phyloP scores from a whole-genome alignment of 2,888 invertebrate genomes.

The Nomada fucata region DNA sequence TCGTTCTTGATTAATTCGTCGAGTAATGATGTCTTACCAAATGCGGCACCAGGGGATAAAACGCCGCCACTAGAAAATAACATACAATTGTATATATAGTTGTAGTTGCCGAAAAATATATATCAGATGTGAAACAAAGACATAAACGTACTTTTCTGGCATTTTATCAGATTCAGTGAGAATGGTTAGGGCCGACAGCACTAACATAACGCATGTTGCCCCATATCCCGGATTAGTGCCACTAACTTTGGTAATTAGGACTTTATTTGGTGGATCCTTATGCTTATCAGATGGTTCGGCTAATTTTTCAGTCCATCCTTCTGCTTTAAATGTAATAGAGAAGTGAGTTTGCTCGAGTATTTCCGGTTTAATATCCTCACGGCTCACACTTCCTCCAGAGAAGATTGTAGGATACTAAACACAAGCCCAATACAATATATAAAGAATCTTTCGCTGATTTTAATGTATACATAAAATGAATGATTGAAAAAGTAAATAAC shows the following conservation, averaged over 20 bases:
- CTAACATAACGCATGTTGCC: conserved; percentile 90
- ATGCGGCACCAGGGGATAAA: conserved; percentile 93
- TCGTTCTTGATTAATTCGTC: conserved; percentile 90
- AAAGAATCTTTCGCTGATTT: neutral
- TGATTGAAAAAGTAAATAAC: conserved; percentile 4
- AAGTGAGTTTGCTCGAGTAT: conserved; percentile 88
- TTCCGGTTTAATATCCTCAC: conserved; percentile 88
- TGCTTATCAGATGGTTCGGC: conserved; percentile 86
- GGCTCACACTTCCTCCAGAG: conserved; percentile 89
- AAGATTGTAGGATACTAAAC: conserved; percentile 89
- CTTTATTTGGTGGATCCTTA: conserved; percentile 87
- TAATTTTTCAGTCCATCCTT: conserved; percentile 91
- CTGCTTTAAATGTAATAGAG: conserved; percentile 89
- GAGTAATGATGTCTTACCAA: conserved; percentile 91
- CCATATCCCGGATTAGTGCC: conserved; percentile 93
- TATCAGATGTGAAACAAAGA: conserved; percentile 2
- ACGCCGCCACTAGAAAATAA: conserved; percentile 91
- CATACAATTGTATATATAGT: no score
- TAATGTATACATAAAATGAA: neutral
- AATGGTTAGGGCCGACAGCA: conserved; percentile 90
- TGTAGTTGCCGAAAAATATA: neutral
- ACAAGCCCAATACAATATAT: neutral
- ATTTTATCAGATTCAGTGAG: conserved; percentile 91
- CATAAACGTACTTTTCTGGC: conserved; percentile 88
- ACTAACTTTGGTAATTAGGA: conserved; percentile 88